Percentiles rank a stretch among this genome's conserved stretches.
These are phyloP conservation scores for Smutsia gigantea DNA, from an alignment of 2,797 vertebrate species.

Conservation along the genomic window DNA sequence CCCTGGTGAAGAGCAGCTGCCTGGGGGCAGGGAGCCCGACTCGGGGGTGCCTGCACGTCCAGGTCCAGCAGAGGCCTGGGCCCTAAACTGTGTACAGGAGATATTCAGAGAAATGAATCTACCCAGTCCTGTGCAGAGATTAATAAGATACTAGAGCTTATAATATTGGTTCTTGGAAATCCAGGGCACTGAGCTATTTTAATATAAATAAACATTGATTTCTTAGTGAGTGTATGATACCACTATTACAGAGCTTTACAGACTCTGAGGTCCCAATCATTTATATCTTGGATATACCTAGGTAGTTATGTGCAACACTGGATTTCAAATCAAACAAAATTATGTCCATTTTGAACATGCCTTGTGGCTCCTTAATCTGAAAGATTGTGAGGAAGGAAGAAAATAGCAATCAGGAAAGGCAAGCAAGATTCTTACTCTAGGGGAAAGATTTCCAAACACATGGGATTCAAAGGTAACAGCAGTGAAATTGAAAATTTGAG, in stretches of 20 bases:
- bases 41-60: too few species aligned
- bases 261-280: not conserved
- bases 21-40: too few species aligned
- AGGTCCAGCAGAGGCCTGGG: not conserved
- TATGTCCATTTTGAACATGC: not conserved
- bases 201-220: not conserved
- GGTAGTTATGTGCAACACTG: not conserved
- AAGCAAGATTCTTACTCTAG: not conserved
- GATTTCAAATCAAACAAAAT: slow-evolving; percentile 27
- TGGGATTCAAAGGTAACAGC: not conserved
- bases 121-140: not conserved
- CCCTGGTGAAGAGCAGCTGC: not conserved
- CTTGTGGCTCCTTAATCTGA: not conserved
- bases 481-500: not conserved
- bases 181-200: not conserved
- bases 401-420: not conserved
- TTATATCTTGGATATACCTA: not conserved
- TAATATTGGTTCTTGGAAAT: not conserved
- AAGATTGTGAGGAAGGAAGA: not conserved
- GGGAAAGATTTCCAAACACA: not conserved
- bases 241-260: not conserved
- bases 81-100: not conserved
- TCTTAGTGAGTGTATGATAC: not conserved
- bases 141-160: not conserved
- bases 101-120: not conserved